Percentiles rank a stretch among this genome's conserved stretches.
Conservation (phyloP, 1,140 invertebrate genomes). For the Linepithema humile region DNA sequence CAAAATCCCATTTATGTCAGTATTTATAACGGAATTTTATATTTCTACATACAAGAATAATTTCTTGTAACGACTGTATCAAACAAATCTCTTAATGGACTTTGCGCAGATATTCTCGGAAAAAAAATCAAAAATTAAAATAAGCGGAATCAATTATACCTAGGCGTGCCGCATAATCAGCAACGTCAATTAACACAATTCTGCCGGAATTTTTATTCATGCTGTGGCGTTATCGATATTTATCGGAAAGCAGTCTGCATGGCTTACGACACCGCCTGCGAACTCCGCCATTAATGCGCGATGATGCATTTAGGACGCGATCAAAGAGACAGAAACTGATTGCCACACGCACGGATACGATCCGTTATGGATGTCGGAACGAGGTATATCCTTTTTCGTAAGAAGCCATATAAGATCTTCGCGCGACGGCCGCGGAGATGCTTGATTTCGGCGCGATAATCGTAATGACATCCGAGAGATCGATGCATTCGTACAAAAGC, state of each 20-base stretch:
- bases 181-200: background rate
- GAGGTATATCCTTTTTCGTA: constrained; percentile 23
- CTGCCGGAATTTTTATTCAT: background rate
- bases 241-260: background rate
- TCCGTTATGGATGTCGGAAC: constrained; percentile 29
- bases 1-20: too few species aligned
- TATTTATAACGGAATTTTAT: too few species aligned
- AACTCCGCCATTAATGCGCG: constrained; percentile 15
- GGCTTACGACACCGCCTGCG: background rate
- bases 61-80: too few species aligned
- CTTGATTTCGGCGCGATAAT: background rate
- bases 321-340: constrained; percentile 8
- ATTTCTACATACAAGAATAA: too few species aligned
- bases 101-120: too few species aligned
- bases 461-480: background rate
- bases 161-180: background rate
- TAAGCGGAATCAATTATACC: background rate
- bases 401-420: constrained; percentile 8
- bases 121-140: background rate
- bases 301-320: constrained; percentile 33
- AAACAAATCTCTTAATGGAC: too few species aligned
- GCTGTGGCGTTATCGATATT: background rate
- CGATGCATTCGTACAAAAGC: background rate
- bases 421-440: background rate
- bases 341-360: constrained; percentile 16